Conservation (phyloP, 2,113 vertebrate genomes). For the Andinoacara biseriatus region DNA sequence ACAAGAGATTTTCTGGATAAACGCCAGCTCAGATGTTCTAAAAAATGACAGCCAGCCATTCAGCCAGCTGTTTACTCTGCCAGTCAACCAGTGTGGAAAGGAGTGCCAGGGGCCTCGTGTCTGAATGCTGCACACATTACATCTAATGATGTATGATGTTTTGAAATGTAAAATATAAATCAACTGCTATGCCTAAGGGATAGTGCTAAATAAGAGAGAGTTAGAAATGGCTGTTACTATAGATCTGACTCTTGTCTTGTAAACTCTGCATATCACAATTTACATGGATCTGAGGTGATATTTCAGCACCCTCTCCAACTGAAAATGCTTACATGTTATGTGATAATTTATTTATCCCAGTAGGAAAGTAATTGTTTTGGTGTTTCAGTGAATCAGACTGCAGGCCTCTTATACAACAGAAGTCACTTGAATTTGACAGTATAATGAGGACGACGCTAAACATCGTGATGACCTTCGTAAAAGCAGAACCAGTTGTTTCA, state of each 20-base stretch:
- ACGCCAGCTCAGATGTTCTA: constrained; percentile 64
- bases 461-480: background rate
- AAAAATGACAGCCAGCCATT: constrained; percentile 62
- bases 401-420: constrained; percentile 6
- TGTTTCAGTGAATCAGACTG: constrained; percentile 14
- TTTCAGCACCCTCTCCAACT: background rate
- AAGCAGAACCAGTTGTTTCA: background rate
- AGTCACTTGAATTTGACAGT: background rate
- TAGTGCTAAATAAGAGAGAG: constrained; percentile 37
- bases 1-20: constrained; percentile 52
- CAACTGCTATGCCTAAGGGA: constrained; percentile 47
- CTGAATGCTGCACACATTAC: constrained; percentile 57
- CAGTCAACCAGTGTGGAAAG: constrained; percentile 50
- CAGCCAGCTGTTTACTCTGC: constrained; percentile 56
- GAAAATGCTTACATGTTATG: constrained; percentile 13
- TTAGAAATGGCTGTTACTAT: constrained; percentile 41
- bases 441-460: background rate
- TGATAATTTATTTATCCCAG: constrained; percentile 20
- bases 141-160: constrained; percentile 59
- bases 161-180: constrained; percentile 72
- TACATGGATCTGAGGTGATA: constrained; percentile 22
- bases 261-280: constrained; percentile 27
- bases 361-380: constrained; percentile 9
- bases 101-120: constrained; percentile 50
- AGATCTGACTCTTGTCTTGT: constrained; percentile 43